Base-by-base conservation (phyloP, 2,113 vertebrate species). In the Pachypanchax playfairii region DNA sequence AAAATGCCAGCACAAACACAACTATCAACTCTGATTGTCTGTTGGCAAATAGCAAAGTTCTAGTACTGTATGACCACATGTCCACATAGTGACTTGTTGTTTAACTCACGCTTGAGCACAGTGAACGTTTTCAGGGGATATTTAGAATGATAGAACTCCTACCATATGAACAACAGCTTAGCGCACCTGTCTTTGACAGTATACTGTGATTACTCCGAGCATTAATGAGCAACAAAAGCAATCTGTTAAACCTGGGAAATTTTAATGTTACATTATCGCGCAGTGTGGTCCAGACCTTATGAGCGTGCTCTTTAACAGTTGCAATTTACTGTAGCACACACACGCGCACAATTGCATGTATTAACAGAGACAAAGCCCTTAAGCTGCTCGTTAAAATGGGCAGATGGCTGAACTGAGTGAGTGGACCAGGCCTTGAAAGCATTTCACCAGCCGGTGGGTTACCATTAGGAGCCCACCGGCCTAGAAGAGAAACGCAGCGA, bases 351-450 rank as follows among this genome's bases (percentile, higher is more conserved):
- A n/a, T 59, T 26, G 33, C 49, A 63, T 65, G 69, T 52, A 65
- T 26, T 52, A 43, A 65, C 22, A 38, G 3, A 20, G 35, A 36
- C 18, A 22, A 61, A 56, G 47, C 77, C 85, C 85, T 6, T 69
- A 62, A 86, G 85, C 83, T 66, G 64, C 81, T 86, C 55, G 83
- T 81, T 84, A 85, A 77, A 87, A 65, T 1, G 35, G 85, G 73
- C 90, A 91, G 88, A 90, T 90, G 90, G 88, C 66, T 70, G 77
- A 20, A 73, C 79, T 80, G 76, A 67, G 77, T 84, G 78, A 74
- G 74, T 56, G 42, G 70, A 72, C 70, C 62, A 73, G 82, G 81
- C 72, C 77, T 81, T 5, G 35, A 72, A 84, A 80, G 75, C 65
- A 35, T 78, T 88, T 80, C 48, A 75, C 69, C 72, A 66, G 81